Evolutionary conservation across 2,797 vertebrate genomes (phyloP), one percentile per base, ranked within the genome.

Genomic region (Florisuga fusca): DNA sequence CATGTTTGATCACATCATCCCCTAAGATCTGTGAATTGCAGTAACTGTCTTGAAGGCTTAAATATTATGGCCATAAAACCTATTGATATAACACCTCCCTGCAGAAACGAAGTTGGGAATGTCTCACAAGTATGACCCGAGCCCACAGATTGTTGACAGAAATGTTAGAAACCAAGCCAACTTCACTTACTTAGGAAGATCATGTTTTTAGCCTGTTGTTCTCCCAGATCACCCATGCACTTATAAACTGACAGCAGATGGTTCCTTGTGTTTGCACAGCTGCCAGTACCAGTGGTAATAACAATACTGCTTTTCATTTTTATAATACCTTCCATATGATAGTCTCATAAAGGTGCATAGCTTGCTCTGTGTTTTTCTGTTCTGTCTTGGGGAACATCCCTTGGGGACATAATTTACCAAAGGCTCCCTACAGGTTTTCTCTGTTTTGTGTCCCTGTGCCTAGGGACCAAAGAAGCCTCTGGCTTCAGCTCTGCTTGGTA

Each of bases 251-350:
- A 83, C 66, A 90, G 90, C 96, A 97, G 95, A 96, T 95, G 95
- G 96, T 80, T 97, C 89, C 91, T 81, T 78, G 62, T 95, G 95
- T 94, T 90, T 95, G 92, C 90, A 83, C 96, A 97, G 96, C 94
- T 97, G 96, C 91, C 90, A 41, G 80, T 6, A 79, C 83, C 83
- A 38, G 72, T 68, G 50, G 61, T 84, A 34, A 67, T 38, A 76
- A 91, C 77, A 94, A 74, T 63, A 43, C 82, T 78, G 81, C 91
- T 76, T 91, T 83, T 93, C 76, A 41, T 78, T 94, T 89, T 48
- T 82, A 57, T 76, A 64, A 81, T 83, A 76, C 87, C 63, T 94
- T 83, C 84, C 18, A 9, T 69, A 66, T 84, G 84, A 90, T 54
- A 57, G 20, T 36, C 84, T 75, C 46, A n/a, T 55, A 57, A 79